Evolutionary conservation across 2,797 vertebrate genomes (phyloP).

Genomic region (Cyclura pinguis): DNA sequence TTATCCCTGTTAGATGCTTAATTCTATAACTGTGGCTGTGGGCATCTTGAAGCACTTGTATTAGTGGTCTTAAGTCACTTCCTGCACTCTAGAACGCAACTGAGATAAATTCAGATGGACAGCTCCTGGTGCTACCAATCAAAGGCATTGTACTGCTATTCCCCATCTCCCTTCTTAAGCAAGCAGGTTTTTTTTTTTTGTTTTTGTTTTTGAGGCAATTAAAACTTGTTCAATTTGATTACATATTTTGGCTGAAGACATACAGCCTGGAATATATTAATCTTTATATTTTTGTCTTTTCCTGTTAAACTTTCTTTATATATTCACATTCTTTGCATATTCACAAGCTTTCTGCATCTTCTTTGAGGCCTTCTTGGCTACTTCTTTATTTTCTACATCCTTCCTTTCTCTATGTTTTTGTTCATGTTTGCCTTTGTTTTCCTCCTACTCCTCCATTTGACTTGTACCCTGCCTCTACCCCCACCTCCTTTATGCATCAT

Average conservation of each 20-base stretch:
- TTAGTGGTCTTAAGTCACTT: neutral
- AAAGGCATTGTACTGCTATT: too few relatives aligned
- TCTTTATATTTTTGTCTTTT: neutral
- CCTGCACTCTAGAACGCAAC: neutral
- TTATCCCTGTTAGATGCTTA: neutral
- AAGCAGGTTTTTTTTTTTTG: too few relatives aligned
- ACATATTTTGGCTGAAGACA: neutral
- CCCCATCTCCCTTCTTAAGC: neutral
- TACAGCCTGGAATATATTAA: neutral
- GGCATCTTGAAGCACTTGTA: neutral
- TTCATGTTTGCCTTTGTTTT: slow-evolving; percentile 33
- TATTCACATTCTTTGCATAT: neutral
- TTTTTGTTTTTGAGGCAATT: too few relatives aligned
- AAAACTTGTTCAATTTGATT: too few relatives aligned
- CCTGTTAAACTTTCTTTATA: neutral
- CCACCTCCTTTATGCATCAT: neutral
- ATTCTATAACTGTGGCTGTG: neutral
- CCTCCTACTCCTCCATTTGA: neutral
- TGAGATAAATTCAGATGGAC: neutral
- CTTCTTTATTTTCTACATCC: neutral
- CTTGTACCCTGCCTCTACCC: slow-evolving; percentile 44
- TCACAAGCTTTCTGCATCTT: neutral
- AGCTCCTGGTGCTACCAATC: too few relatives aligned
- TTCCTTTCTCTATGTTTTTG: slow-evolving; percentile 25
- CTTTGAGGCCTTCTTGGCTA: neutral